These are phyloP conservation scores for Parazoanthus darwini DNA, from an alignment of 92 coral and sea anemone genomes.

Conservation along the genomic window DNA sequence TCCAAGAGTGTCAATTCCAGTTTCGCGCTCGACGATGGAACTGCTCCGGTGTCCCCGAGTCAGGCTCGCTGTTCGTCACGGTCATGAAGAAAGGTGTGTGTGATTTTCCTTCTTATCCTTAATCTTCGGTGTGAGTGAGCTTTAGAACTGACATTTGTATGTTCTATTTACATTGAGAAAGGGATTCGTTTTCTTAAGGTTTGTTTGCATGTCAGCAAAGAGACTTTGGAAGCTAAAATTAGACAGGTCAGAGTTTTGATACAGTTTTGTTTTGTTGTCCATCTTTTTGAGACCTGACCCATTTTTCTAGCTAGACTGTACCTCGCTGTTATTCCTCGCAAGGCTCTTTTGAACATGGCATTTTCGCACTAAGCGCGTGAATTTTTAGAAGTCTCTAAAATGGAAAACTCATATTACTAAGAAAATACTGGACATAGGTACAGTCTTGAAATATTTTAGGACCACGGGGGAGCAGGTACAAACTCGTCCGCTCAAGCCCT, in stretches of 20 bases:
- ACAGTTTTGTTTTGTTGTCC: slow-evolving; percentile 7
- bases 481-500: neutral
- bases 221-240: slow-evolving; percentile 34
- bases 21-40: slow-evolving; percentile 94
- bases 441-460: neutral
- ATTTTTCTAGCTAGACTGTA: slow-evolving; percentile 20
- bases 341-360: slow-evolving; percentile 23
- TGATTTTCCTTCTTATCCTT: slow-evolving; percentile 21
- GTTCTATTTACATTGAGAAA: slow-evolving; percentile 75
- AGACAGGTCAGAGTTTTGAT: slow-evolving; percentile 40
- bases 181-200: slow-evolving; percentile 66
- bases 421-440: neutral
- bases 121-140: slow-evolving; percentile 56
- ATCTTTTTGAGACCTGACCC: slow-evolving; percentile 8
- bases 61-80: slow-evolving; percentile 86
- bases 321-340: slow-evolving; percentile 6
- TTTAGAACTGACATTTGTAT: slow-evolving; percentile 68
- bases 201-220: slow-evolving; percentile 48
- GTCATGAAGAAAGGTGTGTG: slow-evolving; percentile 81
- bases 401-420: neutral
- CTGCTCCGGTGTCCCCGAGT: slow-evolving; percentile 86
- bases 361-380: neutral
- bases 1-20: slow-evolving; percentile 85
- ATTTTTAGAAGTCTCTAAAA: neutral
- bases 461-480: neutral